Evolutionary conservation across 2,888 invertebrate species (phyloP).

Genomic region (Nephrocerus scutellatus): DNA sequence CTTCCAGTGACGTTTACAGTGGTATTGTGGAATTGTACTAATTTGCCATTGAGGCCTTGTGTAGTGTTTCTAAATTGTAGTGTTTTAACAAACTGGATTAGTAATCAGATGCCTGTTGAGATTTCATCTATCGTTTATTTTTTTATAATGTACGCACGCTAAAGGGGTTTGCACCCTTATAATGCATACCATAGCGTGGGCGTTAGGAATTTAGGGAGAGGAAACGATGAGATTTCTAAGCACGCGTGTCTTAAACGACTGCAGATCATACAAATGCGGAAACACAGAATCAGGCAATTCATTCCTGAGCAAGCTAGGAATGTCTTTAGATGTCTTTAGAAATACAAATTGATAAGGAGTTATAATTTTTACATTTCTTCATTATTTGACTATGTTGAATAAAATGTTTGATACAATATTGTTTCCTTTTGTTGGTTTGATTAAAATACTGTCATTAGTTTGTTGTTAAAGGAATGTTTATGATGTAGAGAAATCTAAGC

Average conservation of each 20-base stretch:
- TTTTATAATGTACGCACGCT: too few relatives aligned
- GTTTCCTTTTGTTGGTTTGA: constrained; percentile 13
- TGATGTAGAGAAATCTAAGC: constrained; percentile 10
- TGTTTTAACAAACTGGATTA: constrained; percentile 13
- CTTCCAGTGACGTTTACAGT: constrained; percentile 11
- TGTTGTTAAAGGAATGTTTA: constrained; percentile 10
- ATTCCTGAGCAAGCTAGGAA: too few relatives aligned
- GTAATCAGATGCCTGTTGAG: constrained; percentile 8
- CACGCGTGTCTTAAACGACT: too few relatives aligned
- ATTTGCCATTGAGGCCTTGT: constrained; percentile 9
- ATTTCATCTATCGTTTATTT: too few relatives aligned
- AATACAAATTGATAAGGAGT: too few relatives aligned
- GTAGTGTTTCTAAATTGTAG: constrained; percentile 5
- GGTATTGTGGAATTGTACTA: constrained; percentile 15
- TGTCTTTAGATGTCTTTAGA: constrained; percentile 6
- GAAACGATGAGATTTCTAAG: too few relatives aligned
- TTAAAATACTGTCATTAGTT: constrained; percentile 8
- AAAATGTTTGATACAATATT: constrained; percentile 5
- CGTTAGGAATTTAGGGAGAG: too few relatives aligned
- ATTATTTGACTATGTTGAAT: constrained; percentile 6
- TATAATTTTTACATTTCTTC: too few relatives aligned
- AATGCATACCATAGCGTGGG: too few relatives aligned
- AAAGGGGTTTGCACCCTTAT: too few relatives aligned
- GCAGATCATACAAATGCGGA: too few relatives aligned
- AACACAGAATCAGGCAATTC: too few relatives aligned